These are phyloP conservation scores for Tragelaphus strepsiceros DNA, from an alignment of 2,113 vertebrate species.

Conservation along the genomic window DNA sequence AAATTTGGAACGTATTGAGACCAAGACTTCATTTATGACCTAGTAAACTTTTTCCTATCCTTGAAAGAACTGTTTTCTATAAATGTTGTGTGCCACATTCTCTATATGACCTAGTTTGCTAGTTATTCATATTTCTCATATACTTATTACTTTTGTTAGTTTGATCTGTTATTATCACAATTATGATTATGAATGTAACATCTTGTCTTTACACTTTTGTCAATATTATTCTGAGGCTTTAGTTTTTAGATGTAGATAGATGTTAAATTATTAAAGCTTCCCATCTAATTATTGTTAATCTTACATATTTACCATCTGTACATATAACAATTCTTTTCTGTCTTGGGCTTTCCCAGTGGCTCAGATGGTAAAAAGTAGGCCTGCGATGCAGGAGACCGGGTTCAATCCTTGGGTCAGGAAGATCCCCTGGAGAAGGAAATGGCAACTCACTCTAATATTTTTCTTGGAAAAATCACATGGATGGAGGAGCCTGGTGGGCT, in stretches of 20 bases:
- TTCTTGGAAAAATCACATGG: background rate
- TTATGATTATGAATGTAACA: background rate
- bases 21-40: background rate
- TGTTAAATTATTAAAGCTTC: background rate
- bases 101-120: background rate
- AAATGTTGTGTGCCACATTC: background rate
- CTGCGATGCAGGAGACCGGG: rapidly evolving
- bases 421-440: background rate
- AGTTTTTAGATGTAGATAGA: background rate
- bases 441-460: background rate
- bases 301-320: background rate
- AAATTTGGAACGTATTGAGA: background rate
- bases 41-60: background rate
- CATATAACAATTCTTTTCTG: background rate
- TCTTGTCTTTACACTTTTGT: background rate
- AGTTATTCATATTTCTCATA: background rate
- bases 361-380: background rate
- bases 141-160: background rate
- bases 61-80: background rate
- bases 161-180: background rate
- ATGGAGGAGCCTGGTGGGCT: background rate
- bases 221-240: background rate
- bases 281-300: background rate
- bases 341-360: background rate
- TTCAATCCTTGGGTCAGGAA: background rate